Evolutionary conservation across 23 tunicate genomes (phyloP), one percentile per base, ranked within the genome.

Genomic region (Phallusia fumigata): DNA sequence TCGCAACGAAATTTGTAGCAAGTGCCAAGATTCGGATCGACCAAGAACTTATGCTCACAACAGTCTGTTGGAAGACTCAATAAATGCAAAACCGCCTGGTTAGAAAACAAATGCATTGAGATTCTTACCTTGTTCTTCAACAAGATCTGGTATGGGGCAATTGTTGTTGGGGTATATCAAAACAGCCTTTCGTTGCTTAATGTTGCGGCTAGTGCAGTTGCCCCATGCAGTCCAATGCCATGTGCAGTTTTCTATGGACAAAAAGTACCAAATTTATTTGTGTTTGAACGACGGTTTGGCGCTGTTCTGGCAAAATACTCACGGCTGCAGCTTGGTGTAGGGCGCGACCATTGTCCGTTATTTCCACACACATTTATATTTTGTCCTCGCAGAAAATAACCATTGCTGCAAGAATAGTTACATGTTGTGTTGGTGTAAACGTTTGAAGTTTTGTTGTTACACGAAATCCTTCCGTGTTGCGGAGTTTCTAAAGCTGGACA

Each of bases 181-280:
- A 22, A 24, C 28, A 21, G 69, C 28, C 3, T 58, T 58, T 58
- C 69, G 8, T 22, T 58, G 28, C 28, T 58, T 22, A 58, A 58
- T 58, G 26, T 24, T 24, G 26, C 28, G 69, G 53, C 40, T 45
- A 28, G 33, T 53, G 69, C 86, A 83, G 44, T 52, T 50, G 53
- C 86, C 74, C 86, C 86, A 83, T 22, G 80, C 33, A 24, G 80
- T 75, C 86, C 86, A 83, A 8, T 45, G 35, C 79, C 78, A 83
- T 15, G 40, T 26, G 50, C 86, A 83, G 35, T 83, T 65, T 19
- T 31, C 86, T 83, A 33, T 40, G n/a, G n/a, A n/a, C 10, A 40
- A 40, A 40, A 5, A 40, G 5, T 40, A 3, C 8, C 47, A 3
- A 10, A 3, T 40, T 3, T 10, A 40, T 3, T 3, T 40, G 5